Evolutionary conservation across 2,888 invertebrate genomes (phyloP).

Genomic region (Erpobdella octoculata): DNA sequence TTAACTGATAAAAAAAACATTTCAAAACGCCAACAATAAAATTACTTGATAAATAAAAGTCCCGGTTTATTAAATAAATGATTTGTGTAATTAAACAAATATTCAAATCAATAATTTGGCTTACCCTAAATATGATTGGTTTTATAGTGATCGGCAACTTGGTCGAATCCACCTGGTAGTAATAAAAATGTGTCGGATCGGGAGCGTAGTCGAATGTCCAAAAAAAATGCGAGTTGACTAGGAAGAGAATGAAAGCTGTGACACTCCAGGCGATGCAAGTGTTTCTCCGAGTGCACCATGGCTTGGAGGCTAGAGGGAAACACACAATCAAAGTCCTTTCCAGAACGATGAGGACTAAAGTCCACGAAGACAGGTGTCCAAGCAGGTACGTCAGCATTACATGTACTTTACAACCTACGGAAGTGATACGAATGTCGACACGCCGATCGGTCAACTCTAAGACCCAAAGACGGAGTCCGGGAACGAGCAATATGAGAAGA

Average conservation of each 20-base stretch:
- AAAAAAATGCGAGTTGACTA: conserved; percentile 27
- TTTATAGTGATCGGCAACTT: neutral
- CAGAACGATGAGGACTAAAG: conserved; percentile 43
- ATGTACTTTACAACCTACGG: conserved; percentile 38
- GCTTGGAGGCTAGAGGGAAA: conserved; percentile 40
- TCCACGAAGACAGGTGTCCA: conserved; percentile 44
- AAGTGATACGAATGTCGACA: neutral
- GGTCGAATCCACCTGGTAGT: neutral
- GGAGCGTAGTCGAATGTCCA: conserved; percentile 19
- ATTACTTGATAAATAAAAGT: neutral
- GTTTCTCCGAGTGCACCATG: conserved; percentile 35
- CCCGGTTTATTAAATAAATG: neutral
- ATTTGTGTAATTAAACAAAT: neutral
- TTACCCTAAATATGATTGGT: neutral
- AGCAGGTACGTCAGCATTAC: conserved; percentile 41
- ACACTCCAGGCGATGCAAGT: conserved; percentile 22
- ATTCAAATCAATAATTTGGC: neutral
- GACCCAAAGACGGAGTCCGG: conserved; percentile 2
- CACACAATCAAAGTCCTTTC: conserved; percentile 43
- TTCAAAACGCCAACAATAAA: too few relatives aligned
- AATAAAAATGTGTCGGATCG: neutral
- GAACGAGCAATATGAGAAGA: neutral
- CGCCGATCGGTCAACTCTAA: neutral
- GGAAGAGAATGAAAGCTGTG: conserved; percentile 11
- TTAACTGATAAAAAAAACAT: neutral